These are phyloP conservation scores for Percopsis omiscomaycus DNA, from an alignment of 2,797 vertebrate species.

Conservation along the genomic window DNA sequence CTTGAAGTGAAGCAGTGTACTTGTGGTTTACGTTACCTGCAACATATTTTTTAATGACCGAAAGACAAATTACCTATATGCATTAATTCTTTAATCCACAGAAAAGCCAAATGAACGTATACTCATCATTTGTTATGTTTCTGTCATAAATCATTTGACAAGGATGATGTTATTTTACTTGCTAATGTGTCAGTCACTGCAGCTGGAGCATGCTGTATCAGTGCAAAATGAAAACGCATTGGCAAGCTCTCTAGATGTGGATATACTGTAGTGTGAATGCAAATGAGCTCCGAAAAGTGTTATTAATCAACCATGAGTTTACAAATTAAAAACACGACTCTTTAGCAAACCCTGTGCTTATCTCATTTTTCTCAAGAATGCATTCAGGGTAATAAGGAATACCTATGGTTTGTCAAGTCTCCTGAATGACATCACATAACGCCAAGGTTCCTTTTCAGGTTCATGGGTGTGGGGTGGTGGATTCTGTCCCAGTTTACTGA, in stretches of 20 bases:
- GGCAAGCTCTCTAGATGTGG: slow-evolving; percentile 52
- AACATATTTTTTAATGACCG: background rate
- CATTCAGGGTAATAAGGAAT: too few relatives aligned
- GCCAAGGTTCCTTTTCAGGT: too few relatives aligned
- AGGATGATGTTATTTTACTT: slow-evolving; percentile 29
- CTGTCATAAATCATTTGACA: slow-evolving; percentile 13
- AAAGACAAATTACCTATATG: background rate
- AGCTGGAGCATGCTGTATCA: slow-evolving; percentile 26
- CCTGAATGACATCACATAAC: too few relatives aligned
- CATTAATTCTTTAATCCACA: slow-evolving; percentile 7
- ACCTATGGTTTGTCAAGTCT: too few relatives aligned
- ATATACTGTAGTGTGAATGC: slow-evolving; percentile 68
- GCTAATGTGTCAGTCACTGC: slow-evolving; percentile 47
- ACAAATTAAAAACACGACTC: slow-evolving; percentile 63
- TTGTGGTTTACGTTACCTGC: background rate
- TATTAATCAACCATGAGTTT: slow-evolving; percentile 73
- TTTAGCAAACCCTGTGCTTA: slow-evolving; percentile 26
- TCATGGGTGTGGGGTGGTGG: too few relatives aligned
- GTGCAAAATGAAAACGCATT: slow-evolving; percentile 50
- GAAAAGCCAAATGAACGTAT: background rate
- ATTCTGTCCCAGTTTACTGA: too few relatives aligned
- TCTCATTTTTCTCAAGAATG: slow-evolving; percentile 41
- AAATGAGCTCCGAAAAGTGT: slow-evolving; percentile 64
- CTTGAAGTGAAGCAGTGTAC: background rate
- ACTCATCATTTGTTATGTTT: slow-evolving; percentile 9